A percentile compares a stretch with the other conserved stretches of the same genome.
Conservation (phyloP, 1,140 invertebrate genomes). For the Plutomurus gul region DNA sequence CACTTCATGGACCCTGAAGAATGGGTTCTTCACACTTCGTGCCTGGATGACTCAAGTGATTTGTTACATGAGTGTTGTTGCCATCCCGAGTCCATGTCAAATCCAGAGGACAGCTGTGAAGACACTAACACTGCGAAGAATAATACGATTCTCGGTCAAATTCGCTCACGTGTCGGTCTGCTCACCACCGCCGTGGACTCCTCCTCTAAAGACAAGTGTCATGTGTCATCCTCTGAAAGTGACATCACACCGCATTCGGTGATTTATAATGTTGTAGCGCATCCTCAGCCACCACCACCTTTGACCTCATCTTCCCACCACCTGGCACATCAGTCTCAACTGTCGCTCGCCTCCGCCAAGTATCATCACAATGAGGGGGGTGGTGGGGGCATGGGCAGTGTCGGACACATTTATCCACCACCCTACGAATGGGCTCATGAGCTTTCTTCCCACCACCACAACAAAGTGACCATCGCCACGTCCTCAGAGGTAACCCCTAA, state of each 20-base stretch:
- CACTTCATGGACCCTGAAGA: conserved; percentile 46
- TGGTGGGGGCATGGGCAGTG: no score
- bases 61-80: conserved; percentile 51
- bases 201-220: conserved; percentile 32
- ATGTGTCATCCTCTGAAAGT: conserved; percentile 42
- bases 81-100: conserved; percentile 43
- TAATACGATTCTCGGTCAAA: not conserved
- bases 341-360: not conserved
- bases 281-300: conserved; percentile 26
- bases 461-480: conserved; percentile 10
- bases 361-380: not conserved
- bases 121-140: not conserved
- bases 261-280: conserved; percentile 46
- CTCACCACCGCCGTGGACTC: not conserved
- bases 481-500: not conserved
- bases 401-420: conserved; percentile 21
- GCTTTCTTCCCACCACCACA: not conserved
- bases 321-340: not conserved
- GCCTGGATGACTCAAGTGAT: conserved; percentile 47
- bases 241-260: conserved; percentile 49
- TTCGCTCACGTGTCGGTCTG: not conserved
- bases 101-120: conserved; percentile 33
- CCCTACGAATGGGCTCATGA: conserved; percentile 39
- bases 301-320: no score
- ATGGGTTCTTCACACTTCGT: conserved; percentile 53